Percentiles rank a stretch among this genome's conserved stretches.
These are phyloP conservation scores for Anabacerthia variegaticeps DNA, from an alignment of 2,797 vertebrate genomes.

Conservation along the genomic window DNA sequence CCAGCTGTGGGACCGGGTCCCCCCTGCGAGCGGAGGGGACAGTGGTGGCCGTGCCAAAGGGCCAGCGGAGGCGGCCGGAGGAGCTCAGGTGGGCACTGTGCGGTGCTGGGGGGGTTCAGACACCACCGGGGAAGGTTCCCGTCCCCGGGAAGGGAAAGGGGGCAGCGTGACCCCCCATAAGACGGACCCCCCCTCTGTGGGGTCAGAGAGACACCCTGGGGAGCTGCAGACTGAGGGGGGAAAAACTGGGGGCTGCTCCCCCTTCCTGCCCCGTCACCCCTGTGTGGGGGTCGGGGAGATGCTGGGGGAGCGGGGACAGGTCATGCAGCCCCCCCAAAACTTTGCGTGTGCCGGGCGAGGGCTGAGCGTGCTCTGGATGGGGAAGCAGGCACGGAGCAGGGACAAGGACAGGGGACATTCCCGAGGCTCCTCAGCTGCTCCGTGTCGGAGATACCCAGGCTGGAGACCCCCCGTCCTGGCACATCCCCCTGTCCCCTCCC, in stretches of 20 bases:
- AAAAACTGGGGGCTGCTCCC: too few relatives aligned
- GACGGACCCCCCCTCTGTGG: background rate
- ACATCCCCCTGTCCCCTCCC: too few relatives aligned
- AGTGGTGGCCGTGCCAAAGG: background rate
- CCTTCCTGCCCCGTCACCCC: background rate
- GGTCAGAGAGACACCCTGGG: background rate
- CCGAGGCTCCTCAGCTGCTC: background rate
- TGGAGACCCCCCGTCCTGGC: background rate
- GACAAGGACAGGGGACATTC: background rate
- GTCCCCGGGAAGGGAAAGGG: background rate
- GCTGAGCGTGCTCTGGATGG: background rate
- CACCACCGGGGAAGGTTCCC: background rate
- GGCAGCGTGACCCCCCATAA: background rate
- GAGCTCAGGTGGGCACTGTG: constrained; percentile 6
- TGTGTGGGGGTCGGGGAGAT: background rate
- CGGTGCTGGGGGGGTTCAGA: background rate
- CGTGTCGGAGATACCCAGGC: fast-evolving
- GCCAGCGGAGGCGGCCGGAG: background rate
- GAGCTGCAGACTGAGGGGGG: background rate
- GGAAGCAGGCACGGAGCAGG: background rate
- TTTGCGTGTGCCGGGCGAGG: background rate
- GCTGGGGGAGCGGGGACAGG: background rate
- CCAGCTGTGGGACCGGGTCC: background rate
- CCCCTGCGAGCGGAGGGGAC: background rate
- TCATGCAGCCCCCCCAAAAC: fast-evolving